Base-by-base conservation (phyloP, 2,113 vertebrate species). In the Scytalopus superciliaris region DNA sequence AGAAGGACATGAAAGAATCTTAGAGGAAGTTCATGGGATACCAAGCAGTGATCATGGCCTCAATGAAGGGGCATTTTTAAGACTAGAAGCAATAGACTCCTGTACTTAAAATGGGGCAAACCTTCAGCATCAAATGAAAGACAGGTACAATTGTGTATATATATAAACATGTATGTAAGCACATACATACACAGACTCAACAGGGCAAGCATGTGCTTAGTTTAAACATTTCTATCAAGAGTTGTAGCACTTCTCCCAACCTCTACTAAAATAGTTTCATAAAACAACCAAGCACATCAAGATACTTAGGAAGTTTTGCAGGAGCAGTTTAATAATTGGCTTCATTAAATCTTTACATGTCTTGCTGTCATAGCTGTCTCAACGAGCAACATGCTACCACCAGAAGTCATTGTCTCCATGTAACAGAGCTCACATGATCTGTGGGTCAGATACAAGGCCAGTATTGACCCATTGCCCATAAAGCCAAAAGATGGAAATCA, bases 351-450 rank as follows among this genome's bases (percentile, higher is more conserved):
- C 62, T 81, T 69, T 50, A 59, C 19, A 5, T 35, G 31, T 49
- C 47, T 50, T 45, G 50, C 16, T 49, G 35, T 42, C 52, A 42
- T 10, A 62, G 28, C 55, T 64, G 24, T 63, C 70, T 47, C 52
- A 63, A 23, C 52, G 81, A 68, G 49, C 42, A 84, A 16, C 4
- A 10, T 15, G 44, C 12, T 84, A 69, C 35, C 42, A 49, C 37
- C 27, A 49, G 63, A 76, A 59, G 39, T 24, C 25, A 14, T 18
- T 69, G 44, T 44, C 25, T 50, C 44, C 14, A 2, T 31, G 33
- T 40, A 77, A 27, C 22, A 80, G n/a, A 53, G 39, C 13, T 70
- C 53, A 18, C 1, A 0, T 1, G 0, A 6, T 40, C 28, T 39
- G 5, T 31, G 30, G n/a, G 25, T 77, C 68, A 62, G 42, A 37